Evolutionary conservation across 1,140 invertebrate genomes (phyloP).

Genomic region (Gryon sp.): DNA sequence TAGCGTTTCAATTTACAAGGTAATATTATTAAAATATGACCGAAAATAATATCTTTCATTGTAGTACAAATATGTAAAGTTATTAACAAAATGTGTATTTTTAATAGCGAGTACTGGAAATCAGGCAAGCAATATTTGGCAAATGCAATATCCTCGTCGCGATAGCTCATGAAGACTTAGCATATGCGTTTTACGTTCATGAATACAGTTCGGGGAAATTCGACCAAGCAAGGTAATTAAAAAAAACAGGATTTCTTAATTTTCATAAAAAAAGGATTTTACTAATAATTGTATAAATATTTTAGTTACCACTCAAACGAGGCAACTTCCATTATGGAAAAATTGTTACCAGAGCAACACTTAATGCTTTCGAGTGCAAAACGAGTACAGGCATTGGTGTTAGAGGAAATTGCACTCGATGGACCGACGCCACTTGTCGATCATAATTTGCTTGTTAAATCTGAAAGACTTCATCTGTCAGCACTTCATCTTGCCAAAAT

Average conservation of each 20-base stretch:
- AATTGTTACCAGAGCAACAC: conserved; percentile 89
- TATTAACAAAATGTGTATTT: not conserved
- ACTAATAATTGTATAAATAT: not conserved
- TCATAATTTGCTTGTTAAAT: conserved; percentile 84
- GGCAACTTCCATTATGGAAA: conserved; percentile 90
- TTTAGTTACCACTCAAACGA: conserved; percentile 87
- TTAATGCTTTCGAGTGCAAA: conserved; percentile 92
- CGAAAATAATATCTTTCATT: no score
- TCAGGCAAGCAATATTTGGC: conserved; percentile 89
- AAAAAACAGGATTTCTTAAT: not conserved
- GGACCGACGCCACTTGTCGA: conserved; percentile 78
- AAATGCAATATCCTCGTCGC: conserved; percentile 92
- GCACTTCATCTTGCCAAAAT: conserved; percentile 87
- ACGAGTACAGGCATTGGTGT: conserved; percentile 92
- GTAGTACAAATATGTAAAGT: no score
- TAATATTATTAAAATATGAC: no score
- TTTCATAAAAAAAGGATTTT: not conserved
- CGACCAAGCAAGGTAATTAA: conserved; percentile 83
- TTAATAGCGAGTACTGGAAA: conserved; percentile 85
- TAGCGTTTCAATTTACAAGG: conserved; percentile 91
- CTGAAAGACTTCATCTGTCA: conserved; percentile 89
- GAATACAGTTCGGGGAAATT: conserved; percentile 95
- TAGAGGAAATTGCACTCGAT: conserved; percentile 96
- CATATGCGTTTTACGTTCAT: conserved; percentile 94
- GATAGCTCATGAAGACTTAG: conserved; percentile 92